Percentiles rank a stretch among this genome's conserved stretches.
Evolutionary conservation across 2,113 vertebrate genomes (phyloP).

Genomic region (Pogonocichla stellata): DNA sequence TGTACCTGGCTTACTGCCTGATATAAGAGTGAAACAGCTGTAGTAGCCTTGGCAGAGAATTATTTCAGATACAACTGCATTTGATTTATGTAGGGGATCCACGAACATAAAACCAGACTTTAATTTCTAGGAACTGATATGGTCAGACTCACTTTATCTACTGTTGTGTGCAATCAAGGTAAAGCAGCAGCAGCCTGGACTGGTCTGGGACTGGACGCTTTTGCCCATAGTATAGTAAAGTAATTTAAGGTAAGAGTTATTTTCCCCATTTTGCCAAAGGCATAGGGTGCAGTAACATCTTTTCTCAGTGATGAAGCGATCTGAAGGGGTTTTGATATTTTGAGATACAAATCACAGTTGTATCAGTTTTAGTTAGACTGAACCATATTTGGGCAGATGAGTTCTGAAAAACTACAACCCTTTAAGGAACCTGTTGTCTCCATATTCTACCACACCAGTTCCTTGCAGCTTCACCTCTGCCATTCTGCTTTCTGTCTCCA

Average conservation of each 20-base stretch:
- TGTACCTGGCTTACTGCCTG: not conserved
- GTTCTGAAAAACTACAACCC: not conserved
- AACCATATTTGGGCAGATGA: not conserved
- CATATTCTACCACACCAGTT: not conserved
- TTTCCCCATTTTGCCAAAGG: not conserved
- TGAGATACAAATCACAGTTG: not conserved
- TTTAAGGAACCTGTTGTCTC: not conserved
- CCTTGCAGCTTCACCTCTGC: not conserved
- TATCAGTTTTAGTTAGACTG: not conserved
- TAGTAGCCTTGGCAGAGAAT: conserved; percentile 65
- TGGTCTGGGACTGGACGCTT: not conserved
- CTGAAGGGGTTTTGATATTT: not conserved
- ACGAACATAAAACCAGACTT: not conserved
- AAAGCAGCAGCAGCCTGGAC: not conserved
- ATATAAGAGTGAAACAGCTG: conserved; percentile 46
- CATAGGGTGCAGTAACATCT: not conserved
- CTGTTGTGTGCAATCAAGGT: not conserved
- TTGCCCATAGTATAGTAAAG: not conserved
- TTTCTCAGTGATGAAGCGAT: not conserved
- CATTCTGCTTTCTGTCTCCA: not conserved
- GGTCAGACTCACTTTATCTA: not conserved
- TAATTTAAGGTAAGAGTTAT: not conserved
- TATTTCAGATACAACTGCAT: not conserved
- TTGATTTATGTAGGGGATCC: not conserved
- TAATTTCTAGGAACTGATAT: not conserved